A percentile compares a stretch with the other conserved stretches of the same genome.
These are phyloP conservation scores for Dendrocopos noguchii DNA, from an alignment of 2,113 vertebrate genomes.

Conservation along the genomic window DNA sequence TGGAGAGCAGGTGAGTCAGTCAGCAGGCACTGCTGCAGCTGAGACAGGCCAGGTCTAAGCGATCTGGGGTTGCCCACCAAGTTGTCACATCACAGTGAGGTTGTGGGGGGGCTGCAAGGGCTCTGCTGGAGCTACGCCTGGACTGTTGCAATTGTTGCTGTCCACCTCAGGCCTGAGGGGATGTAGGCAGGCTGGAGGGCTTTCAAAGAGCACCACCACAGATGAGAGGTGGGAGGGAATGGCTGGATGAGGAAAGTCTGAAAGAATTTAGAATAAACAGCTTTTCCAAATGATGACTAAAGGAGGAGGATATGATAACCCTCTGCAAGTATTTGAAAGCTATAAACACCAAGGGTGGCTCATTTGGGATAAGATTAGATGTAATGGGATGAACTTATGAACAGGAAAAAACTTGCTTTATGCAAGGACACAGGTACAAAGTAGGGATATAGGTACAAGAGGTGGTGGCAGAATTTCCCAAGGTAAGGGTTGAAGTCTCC, in stretches of 20 bases:
- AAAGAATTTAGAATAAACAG: conserved; percentile 35
- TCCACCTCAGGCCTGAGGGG: neutral
- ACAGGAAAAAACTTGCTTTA: neutral
- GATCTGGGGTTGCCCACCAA: neutral
- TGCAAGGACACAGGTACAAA: neutral
- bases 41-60: neutral
- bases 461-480: neutral
- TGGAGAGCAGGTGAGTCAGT: neutral
- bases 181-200: neutral
- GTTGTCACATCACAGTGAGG: fast-evolving
- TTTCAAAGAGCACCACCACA: neutral
- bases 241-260: conserved; percentile 25
- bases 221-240: conserved; percentile 3
- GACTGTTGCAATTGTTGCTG: fast-evolving
- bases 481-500: neutral
- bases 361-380: neutral
- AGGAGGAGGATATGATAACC: conserved; percentile 45
- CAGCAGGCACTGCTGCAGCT: neutral
- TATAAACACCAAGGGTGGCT: conserved; percentile 18
- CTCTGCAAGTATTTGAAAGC: conserved; percentile 41
- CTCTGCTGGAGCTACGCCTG: neutral
- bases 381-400: neutral
- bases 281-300: conserved; percentile 48
- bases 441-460: neutral
- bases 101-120: neutral